phyloP scores from a whole-genome alignment of 2,797 vertebrate genomes.

The Hafferia zeledoni region DNA sequence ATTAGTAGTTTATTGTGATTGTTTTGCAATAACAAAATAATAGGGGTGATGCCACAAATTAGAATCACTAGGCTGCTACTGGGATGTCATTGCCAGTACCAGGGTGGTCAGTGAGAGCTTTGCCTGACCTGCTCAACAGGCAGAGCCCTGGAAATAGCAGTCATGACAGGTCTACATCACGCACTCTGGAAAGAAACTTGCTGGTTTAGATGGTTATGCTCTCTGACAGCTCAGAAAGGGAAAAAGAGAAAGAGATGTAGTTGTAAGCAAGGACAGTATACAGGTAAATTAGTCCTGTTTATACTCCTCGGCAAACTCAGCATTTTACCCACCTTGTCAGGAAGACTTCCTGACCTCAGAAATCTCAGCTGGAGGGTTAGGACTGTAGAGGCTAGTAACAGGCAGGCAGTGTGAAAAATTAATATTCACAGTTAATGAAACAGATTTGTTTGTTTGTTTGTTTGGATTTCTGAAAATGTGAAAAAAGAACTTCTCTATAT shows the following conservation, averaged over 20 bases:
- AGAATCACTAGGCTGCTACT: neutral
- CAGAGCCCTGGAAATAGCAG: neutral
- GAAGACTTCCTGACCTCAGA: conserved; percentile 3
- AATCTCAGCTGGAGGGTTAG: neutral
- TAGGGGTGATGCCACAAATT: neutral
- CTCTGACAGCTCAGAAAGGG: neutral
- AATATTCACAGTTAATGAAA: neutral
- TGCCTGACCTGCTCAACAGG: neutral
- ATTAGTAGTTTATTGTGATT: neutral
- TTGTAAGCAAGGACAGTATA: neutral
- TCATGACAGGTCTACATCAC: neutral
- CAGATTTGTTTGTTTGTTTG: conserved; percentile 53
- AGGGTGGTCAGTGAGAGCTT: neutral
- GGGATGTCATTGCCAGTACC: neutral
- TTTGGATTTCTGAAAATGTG: neutral
- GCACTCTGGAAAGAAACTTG: neutral
- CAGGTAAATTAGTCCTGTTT: conserved; percentile 28
- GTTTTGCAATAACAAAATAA: neutral
- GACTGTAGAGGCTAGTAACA: neutral
- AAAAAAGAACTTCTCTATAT: conserved; percentile 5
- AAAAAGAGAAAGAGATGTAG: neutral
- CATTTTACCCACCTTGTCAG: neutral
- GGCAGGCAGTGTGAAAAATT: neutral
- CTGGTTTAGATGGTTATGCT: neutral
- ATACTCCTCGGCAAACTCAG: conserved; percentile 22